These are phyloP conservation scores for Mesoclemmys tuberculata DNA, from an alignment of 2,113 vertebrate genomes.

Conservation along the genomic window DNA sequence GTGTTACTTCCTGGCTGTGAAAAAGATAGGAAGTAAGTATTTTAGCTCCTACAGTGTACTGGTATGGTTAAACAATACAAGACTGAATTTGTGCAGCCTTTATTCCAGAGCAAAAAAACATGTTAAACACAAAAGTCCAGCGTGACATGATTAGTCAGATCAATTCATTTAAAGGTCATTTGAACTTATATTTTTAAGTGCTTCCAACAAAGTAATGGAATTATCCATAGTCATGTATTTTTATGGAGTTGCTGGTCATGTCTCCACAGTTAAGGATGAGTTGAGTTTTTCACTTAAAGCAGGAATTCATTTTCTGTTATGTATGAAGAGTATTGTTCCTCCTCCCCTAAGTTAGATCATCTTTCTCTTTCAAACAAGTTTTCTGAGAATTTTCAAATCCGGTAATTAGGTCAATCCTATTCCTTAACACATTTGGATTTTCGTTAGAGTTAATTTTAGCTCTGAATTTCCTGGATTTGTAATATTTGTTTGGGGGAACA, in stretches of 20 bases:
- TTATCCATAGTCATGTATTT: too few species aligned
- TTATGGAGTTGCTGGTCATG: not conserved
- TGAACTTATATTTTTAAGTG: too few species aligned
- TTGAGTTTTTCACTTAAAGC: constrained; percentile 47
- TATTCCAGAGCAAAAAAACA: not conserved
- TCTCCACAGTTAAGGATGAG: constrained; percentile 27
- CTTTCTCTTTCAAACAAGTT: constrained; percentile 22
- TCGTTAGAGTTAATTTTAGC: constrained; percentile 29
- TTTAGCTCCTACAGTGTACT: not conserved
- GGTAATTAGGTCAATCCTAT: constrained; percentile 19
- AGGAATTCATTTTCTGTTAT: constrained; percentile 10
- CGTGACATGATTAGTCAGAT: not conserved
- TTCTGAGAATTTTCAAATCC: constrained; percentile 52
- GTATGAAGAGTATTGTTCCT: constrained; percentile 51
- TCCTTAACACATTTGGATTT: constrained; percentile 35
- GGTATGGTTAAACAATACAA: too few species aligned
- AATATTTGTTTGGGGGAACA: not conserved
- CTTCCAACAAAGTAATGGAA: not conserved
- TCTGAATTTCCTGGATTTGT: not conserved
- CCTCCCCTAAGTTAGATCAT: constrained; percentile 17
- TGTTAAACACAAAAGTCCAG: not conserved
- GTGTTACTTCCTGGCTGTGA: not conserved
- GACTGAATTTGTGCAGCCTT: too few species aligned
- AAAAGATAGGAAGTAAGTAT: not conserved
- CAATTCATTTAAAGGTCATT: not conserved